Conservation (phyloP, 2,797 vertebrate species). For the Aeoliscus strigatus region DNA sequence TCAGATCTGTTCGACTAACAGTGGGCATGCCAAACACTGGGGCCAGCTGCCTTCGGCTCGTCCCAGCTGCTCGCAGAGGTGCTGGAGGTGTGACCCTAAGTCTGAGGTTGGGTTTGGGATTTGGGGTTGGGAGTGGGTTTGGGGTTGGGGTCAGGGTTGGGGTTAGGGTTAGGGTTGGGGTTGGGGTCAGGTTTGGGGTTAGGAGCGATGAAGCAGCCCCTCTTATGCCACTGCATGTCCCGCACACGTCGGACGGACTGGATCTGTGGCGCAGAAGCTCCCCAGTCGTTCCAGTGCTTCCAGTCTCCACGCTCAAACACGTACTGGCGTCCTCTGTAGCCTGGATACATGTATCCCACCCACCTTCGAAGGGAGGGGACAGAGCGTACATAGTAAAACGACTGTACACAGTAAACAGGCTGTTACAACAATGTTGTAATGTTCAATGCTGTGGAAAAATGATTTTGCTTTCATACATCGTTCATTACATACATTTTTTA, state of each 20-base stretch:
- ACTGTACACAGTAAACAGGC: background rate
- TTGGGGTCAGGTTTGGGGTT: constrained; percentile 36
- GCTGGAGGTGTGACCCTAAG: constrained; percentile 36
- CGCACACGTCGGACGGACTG: constrained; percentile 87
- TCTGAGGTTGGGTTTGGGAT: constrained; percentile 38
- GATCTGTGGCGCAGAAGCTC: constrained; percentile 82
- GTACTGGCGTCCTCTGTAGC: constrained; percentile 89
- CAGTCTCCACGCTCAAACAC: constrained; percentile 87
- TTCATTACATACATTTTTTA: no score
- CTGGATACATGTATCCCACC: constrained; percentile 90
- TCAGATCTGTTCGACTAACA: constrained; percentile 33
- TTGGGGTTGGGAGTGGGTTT: constrained; percentile 21
- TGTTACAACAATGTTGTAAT: no score
- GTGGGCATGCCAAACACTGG: constrained; percentile 19
- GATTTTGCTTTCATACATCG: no score
- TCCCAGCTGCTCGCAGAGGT: constrained; percentile 29
- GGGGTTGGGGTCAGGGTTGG: constrained; percentile 30
- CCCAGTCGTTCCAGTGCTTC: constrained; percentile 94
- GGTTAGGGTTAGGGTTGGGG: constrained; percentile 34
- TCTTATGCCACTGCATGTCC: constrained; percentile 94
- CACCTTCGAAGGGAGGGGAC: constrained; percentile 72
- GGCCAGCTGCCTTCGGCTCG: constrained; percentile 43
- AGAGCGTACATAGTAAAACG: constrained; percentile 4
- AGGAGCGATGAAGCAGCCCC: constrained; percentile 74
- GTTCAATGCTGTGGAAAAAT: no score